Percentiles rank a stretch among this genome's conserved stretches.
Conservation (phyloP, 1,140 invertebrate genomes). For the Thalassaphorura encarpata region DNA sequence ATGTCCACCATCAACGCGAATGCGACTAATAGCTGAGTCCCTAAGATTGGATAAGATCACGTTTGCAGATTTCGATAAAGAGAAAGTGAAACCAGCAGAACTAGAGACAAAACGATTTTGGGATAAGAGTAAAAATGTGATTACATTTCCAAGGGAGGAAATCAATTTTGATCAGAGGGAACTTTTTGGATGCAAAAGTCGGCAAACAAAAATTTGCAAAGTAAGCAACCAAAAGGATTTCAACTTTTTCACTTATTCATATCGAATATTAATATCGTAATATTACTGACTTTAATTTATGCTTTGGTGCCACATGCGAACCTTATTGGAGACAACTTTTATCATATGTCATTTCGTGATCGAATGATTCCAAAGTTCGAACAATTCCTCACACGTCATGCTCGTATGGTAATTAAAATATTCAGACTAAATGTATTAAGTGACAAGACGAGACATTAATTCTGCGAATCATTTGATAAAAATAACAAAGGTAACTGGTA, state of each 20-base stretch:
- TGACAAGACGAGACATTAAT: too few species aligned
- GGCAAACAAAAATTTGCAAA: not conserved
- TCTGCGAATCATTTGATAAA: too few species aligned
- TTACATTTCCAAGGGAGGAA: constrained; percentile 5
- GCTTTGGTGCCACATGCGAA: constrained; percentile 7
- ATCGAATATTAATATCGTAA: not conserved
- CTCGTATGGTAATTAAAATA: too few species aligned
- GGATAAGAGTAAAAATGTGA: not conserved
- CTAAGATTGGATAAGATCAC: constrained; percentile 1
- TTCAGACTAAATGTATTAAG: too few species aligned
- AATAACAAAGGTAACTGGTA: constrained; percentile 22
- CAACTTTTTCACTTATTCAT: not conserved
- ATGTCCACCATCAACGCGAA: constrained; percentile 17
- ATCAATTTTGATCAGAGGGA: constrained; percentile 6
- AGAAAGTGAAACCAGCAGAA: not conserved
- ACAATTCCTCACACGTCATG: constrained; percentile 17
- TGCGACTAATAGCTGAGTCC: constrained; percentile 16
- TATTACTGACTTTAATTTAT: not conserved
- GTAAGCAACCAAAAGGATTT: not conserved
- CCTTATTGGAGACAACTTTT: constrained; percentile 15
- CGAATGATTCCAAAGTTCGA: constrained; percentile 19
- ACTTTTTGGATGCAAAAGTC: not conserved
- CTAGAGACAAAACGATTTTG: not conserved
- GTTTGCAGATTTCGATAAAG: too few species aligned
- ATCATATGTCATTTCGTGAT: constrained; percentile 10